Evolutionary conservation across 2,888 invertebrate genomes (phyloP).

Genomic region (Automeris io): DNA sequence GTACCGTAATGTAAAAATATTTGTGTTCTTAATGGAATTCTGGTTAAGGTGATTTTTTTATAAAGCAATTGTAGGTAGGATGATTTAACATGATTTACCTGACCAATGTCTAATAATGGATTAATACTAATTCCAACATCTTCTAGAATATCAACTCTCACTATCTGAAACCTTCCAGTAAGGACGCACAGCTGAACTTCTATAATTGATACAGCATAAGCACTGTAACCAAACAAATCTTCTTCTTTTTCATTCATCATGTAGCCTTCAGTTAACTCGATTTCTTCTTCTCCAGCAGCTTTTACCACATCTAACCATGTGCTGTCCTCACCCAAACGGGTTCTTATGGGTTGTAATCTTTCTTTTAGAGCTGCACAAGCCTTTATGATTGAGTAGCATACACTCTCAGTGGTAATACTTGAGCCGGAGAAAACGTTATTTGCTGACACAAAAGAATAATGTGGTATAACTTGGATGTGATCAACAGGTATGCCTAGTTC

Average conservation of each 20-base stretch:
- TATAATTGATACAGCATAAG: constrained; percentile 77
- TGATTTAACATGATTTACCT: too few relatives aligned
- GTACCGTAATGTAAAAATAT: too few relatives aligned
- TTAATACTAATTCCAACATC: constrained; percentile 82
- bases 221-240: constrained; percentile 68
- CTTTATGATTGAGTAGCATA: constrained; percentile 72
- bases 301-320: constrained; percentile 78
- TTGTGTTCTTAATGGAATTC: too few relatives aligned
- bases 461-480: constrained; percentile 77
- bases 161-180: constrained; percentile 80
- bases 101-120: constrained; percentile 82
- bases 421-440: constrained; percentile 82
- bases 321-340: constrained; percentile 53
- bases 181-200: constrained; percentile 84
- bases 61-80: too few relatives aligned
- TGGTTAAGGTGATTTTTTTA: too few relatives aligned
- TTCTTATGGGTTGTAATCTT: constrained; percentile 75
- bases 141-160: constrained; percentile 80
- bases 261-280: constrained; percentile 79
- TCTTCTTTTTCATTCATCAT: constrained; percentile 75
- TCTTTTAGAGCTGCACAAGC: constrained; percentile 77
- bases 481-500: constrained; percentile 82
- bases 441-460: constrained; percentile 74
- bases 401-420: constrained; percentile 80
- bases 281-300: constrained; percentile 66